Evolutionary conservation across 2,113 vertebrate genomes (phyloP).

Genomic region (Daphoenositta chrysoptera): DNA sequence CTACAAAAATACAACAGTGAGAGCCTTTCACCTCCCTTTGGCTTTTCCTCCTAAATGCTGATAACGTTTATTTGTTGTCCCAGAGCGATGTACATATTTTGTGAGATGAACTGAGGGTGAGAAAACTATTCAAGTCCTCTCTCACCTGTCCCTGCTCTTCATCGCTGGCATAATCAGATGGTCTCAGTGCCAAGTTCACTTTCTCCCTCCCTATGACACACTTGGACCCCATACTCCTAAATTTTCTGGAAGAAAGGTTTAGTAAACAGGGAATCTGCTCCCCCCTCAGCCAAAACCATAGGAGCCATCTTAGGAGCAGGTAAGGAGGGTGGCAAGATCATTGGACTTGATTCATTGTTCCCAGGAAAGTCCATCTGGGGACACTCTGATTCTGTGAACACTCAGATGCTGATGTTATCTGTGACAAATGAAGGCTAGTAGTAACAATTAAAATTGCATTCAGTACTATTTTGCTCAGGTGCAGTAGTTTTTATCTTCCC

Average conservation of each 20-base stretch:
- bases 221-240: background rate
- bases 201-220: background rate
- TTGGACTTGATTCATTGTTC: background rate
- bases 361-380: background rate
- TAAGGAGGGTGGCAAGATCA: background rate
- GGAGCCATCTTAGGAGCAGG: background rate
- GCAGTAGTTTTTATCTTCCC: background rate
- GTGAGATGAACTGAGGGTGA: background rate
- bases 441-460: background rate
- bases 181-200: background rate
- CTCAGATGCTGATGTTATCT: background rate
- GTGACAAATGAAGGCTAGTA: background rate
- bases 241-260: background rate
- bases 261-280: fast-evolving
- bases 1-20: fast-evolving
- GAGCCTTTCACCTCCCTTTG: background rate
- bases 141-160: background rate
- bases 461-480: background rate
- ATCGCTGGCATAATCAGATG: background rate
- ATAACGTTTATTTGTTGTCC: background rate
- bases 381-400: background rate
- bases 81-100: background rate
- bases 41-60: background rate
- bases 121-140: background rate
- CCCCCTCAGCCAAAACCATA: background rate